These are phyloP conservation scores for Phylloscopus whistleri DNA, from an alignment of 2,113 vertebrate genomes.

Conservation along the genomic window DNA sequence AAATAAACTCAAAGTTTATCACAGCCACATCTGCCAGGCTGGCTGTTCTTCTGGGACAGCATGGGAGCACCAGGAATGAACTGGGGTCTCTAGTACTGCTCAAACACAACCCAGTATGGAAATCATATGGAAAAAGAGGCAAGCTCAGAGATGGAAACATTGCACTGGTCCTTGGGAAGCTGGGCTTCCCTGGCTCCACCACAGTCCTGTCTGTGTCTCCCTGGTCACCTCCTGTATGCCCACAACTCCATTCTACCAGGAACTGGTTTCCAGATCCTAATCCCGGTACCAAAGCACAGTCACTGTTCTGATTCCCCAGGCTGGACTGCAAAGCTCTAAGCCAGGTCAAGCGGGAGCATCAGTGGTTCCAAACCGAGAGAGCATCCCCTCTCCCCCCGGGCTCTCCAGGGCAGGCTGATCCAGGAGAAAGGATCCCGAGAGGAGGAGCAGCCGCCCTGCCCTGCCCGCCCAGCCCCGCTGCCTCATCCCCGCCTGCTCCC, in stretches of 20 bases:
- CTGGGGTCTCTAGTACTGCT: not conserved
- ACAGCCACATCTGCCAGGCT: not conserved
- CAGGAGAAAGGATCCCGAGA: not conserved
- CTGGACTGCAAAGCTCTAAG: not conserved
- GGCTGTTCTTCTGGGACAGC: not conserved
- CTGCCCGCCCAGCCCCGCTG: accelerated
- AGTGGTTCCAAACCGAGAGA: accelerated
- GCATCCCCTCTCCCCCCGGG: accelerated
- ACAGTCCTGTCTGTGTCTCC: not conserved
- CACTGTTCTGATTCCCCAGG: not conserved
- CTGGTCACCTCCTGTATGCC: not conserved
- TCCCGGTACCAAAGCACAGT: not conserved
- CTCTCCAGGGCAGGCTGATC: not conserved
- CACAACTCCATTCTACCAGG: not conserved
- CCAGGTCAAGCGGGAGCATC: not conserved
- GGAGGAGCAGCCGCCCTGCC: accelerated
- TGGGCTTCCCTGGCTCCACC: not conserved
- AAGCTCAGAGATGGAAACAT: not conserved
- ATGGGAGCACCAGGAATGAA: not conserved
- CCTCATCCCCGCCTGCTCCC: not conserved
- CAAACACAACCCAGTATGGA: not conserved
- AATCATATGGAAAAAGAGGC: not conserved
- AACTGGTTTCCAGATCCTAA: not conserved
- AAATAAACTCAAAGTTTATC: not conserved
- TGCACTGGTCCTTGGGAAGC: not conserved